phyloP scores from a whole-genome alignment of 2,888 invertebrate genomes.

The Drosophila suboccidentalis region DNA sequence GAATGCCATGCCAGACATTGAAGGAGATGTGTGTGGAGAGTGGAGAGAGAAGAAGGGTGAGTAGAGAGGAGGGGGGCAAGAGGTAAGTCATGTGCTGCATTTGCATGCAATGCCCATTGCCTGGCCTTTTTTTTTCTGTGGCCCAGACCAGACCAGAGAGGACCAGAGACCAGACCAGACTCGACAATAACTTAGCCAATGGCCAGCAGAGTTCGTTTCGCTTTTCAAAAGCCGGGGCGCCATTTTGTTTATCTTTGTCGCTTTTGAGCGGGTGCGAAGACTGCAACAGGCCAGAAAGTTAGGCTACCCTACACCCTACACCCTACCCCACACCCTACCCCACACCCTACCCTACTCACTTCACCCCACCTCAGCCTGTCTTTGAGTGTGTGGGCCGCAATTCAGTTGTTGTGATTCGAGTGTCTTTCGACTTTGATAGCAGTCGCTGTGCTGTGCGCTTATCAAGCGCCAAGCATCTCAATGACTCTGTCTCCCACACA shows the following conservation, averaged over 20 bases:
- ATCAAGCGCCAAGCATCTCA: conserved; percentile 49
- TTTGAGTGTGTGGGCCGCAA: conserved; percentile 16
- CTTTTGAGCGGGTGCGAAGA: conserved; percentile 59
- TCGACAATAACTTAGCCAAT: conserved; percentile 71
- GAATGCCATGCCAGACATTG: conserved; percentile 20
- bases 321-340: too few species aligned
- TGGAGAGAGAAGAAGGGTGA: not conserved
- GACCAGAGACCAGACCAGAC: conserved; percentile 14
- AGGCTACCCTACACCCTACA: conserved; percentile 3
- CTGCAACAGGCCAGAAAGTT: conserved; percentile 62
- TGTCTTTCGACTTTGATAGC: conserved; percentile 6
- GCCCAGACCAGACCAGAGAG: conserved; percentile 20
- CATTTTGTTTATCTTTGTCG: conserved; percentile 80
- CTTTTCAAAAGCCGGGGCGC: conserved; percentile 48
- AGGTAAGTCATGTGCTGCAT: conserved; percentile 27
- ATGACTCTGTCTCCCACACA: conserved; percentile 27
- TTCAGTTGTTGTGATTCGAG: conserved; percentile 1
- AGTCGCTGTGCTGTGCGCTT: conserved; percentile 21
- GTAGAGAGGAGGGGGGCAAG: not conserved
- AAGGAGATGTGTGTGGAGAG: not conserved
- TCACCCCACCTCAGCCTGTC: too few species aligned
- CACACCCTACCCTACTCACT: not conserved
- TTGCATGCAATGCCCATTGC: conserved; percentile 44
- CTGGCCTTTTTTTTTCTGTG: not conserved
- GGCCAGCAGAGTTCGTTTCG: conserved; percentile 47